Evolutionary conservation across 2,888 invertebrate genomes (phyloP).

Genomic region (Cancer borealis): DNA sequence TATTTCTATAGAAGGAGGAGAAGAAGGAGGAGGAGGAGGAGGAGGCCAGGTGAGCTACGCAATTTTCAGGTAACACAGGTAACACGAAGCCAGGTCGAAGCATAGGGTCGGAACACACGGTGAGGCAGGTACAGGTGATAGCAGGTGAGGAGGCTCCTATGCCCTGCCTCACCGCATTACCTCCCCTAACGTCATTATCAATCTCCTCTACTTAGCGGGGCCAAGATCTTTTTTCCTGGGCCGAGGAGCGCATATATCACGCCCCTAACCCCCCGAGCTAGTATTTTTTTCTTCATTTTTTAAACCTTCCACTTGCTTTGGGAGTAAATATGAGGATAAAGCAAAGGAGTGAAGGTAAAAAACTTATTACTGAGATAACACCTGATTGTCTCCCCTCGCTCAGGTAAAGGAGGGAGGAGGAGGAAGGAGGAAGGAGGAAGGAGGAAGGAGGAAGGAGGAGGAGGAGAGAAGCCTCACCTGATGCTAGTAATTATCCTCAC

Average conservation of each 20-base stretch:
- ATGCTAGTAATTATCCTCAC: slow-evolving; percentile 34
- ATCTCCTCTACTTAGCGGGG: slow-evolving; percentile 33
- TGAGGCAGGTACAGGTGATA: neutral
- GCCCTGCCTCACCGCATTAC: slow-evolving; percentile 17
- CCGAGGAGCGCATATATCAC: neutral
- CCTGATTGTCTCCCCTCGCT: neutral
- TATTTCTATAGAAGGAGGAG: neutral
- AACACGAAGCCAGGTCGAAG: neutral
- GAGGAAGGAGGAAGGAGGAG: too few relatives aligned
- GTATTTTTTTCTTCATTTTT: neutral
- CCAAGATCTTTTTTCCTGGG: neutral
- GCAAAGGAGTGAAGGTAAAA: neutral
- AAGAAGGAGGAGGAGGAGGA: too few relatives aligned
- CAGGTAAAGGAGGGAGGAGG: neutral
- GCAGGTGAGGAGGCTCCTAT: slow-evolving; percentile 40
- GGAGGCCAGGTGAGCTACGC: too few relatives aligned
- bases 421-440: neutral
- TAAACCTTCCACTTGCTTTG: neutral
- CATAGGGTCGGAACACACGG: neutral
- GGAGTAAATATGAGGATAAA: neutral
- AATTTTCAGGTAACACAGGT: neutral
- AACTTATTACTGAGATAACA: neutral
- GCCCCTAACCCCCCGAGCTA: neutral
- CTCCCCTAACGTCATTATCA: slow-evolving; percentile 54
- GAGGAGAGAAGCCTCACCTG: neutral